These are phyloP conservation scores for Cephus runcator DNA, from an alignment of 2,888 invertebrate species.

Conservation along the genomic window DNA sequence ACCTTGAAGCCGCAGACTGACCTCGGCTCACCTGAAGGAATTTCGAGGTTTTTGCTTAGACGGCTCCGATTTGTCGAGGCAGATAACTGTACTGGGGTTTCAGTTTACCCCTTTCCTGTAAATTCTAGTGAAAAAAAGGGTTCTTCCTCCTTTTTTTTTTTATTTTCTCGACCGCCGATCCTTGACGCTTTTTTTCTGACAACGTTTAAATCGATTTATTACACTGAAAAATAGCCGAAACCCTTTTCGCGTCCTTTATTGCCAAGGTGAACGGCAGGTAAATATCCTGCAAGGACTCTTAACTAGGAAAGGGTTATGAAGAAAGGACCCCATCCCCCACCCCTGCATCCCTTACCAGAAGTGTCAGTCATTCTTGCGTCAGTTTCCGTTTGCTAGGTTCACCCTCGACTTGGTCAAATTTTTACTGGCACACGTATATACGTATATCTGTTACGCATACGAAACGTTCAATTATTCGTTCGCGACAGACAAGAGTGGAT, in stretches of 20 bases:
- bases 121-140: constrained; percentile 9
- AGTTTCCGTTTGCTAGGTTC: background rate
- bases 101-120: constrained; percentile 47
- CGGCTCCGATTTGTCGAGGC: constrained; percentile 43
- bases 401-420: background rate
- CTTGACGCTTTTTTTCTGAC: constrained; percentile 25
- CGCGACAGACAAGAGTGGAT: background rate
- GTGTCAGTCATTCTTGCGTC: background rate
- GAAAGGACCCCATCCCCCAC: constrained; percentile 15
- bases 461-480: background rate
- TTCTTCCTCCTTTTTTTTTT: background rate
- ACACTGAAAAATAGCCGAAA: constrained; percentile 28
- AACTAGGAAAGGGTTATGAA: constrained; percentile 36
- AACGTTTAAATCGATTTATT: constrained; percentile 44
- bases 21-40: constrained; percentile 47
- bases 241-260: constrained; percentile 45
- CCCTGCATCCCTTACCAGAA: background rate
- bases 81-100: constrained; percentile 46
- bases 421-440: background rate
- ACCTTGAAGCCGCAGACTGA: constrained; percentile 56
- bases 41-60: constrained; percentile 46
- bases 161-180: background rate
- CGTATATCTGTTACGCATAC: background rate
- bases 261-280: constrained; percentile 44
- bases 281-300: constrained; percentile 15